phyloP scores from a whole-genome alignment of 1,140 invertebrate species.

The Euura lappo region DNA sequence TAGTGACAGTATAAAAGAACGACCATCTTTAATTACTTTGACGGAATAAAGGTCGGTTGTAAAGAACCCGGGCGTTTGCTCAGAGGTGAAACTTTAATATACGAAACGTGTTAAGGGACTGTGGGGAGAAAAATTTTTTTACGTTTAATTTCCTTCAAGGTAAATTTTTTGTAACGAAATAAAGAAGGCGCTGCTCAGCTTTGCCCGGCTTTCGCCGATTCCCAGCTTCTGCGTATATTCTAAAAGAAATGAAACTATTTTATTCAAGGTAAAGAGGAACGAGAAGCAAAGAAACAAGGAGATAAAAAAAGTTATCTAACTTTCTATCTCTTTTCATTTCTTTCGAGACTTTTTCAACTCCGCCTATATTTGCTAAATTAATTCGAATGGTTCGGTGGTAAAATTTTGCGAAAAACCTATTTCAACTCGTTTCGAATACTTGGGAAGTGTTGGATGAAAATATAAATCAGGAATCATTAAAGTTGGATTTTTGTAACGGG shows the following conservation, averaged over 20 bases:
- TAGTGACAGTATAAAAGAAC: background rate
- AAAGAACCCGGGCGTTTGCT: conserved; percentile 14
- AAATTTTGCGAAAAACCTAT: too few relatives aligned
- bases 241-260: background rate
- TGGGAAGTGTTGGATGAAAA: background rate
- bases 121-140: background rate
- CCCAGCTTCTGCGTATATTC: too few relatives aligned
- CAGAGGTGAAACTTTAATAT: conserved; percentile 29
- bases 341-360: background rate
- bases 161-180: background rate
- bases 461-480: background rate
- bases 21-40: conserved; percentile 30
- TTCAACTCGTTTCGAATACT: too few relatives aligned
- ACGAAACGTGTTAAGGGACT: conserved; percentile 21
- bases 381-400: background rate
- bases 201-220: too few relatives aligned
- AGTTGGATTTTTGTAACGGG: background rate
- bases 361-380: background rate
- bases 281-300: background rate
- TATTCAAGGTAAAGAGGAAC: background rate
- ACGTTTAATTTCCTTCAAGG: background rate
- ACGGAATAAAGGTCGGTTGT: conserved; percentile 25
- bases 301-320: background rate
- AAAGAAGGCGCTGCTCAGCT: background rate
- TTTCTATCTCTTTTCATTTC: background rate